Evolutionary conservation across 2,888 invertebrate species (phyloP), one percentile per base, ranked within the genome.

Genomic region (Dynastes hyllus): DNA sequence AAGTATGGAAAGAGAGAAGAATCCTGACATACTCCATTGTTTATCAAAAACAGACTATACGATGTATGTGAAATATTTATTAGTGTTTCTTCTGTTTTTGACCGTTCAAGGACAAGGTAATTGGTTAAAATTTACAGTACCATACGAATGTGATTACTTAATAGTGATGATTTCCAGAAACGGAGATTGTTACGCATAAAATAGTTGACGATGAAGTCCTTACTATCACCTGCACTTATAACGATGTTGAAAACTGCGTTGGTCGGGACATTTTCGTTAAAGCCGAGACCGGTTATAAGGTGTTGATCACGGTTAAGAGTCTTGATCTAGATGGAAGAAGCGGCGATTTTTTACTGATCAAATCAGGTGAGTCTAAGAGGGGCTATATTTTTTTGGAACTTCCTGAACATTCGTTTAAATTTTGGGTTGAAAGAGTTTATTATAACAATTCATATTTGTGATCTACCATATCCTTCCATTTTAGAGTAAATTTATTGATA

Each of bases 261-360:
- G 16, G 11, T 6, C 32, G 8, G 32, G 45, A 78, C 32, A 50
- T 70, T 6, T 3, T 63, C 3, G 50, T 78, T n/a, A 40, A 22
- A 29, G 63, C 32, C 1, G 70, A 63, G 27, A 22, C 11, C 22
- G 78, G 78, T 29, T 78, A 66, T 53, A 78, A 51, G 32, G 29
- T 81, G 11, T 51, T 50, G 75, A 89, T 91, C 6, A 78, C 58
- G 27, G 76, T 83, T 32, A 71, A 80, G 40, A 29, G 32, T 16
- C 45, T 83, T 2, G 77, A 82, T 37, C n/a, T 83, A 13, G 73
- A 81, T 53, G 78, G 82, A 11, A 13, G 11, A 1, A 53, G 58
- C 22, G 79, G 81, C 9, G 80, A 83, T 61, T 80, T 78, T 79
- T 51, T 83, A 16, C 9, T 80, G 8, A 81, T 83, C 11, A 82